These are phyloP conservation scores for Patella ulyssiponensis DNA, from an alignment of 2,888 invertebrate species.

Conservation along the genomic window DNA sequence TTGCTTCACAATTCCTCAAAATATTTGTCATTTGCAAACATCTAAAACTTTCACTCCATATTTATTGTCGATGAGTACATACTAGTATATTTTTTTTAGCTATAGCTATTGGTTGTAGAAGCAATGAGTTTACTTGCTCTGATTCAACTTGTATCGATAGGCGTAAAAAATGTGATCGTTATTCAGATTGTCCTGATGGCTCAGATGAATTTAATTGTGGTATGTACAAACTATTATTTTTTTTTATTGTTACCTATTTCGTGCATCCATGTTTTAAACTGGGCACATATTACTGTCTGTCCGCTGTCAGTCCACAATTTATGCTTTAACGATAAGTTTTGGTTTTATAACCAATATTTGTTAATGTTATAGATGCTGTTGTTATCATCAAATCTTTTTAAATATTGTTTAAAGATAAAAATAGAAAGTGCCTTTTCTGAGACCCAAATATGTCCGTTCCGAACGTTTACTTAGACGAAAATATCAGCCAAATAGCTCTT, in stretches of 20 bases:
- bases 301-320: neutral
- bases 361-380: no score
- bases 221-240: slow-evolving; percentile 66
- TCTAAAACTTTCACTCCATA: no score
- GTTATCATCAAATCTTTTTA: no score
- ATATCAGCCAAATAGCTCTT: no score
- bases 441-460: no score
- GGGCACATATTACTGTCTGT: neutral
- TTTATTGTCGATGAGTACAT: neutral
- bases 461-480: no score
- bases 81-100: neutral
- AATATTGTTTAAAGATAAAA: no score
- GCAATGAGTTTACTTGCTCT: slow-evolving; percentile 67
- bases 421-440: no score
- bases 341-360: no score
- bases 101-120: slow-evolving; percentile 23
- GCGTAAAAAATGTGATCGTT: slow-evolving; percentile 58
- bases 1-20: no score
- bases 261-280: no score
- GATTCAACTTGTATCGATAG: slow-evolving; percentile 70
- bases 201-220: slow-evolving; percentile 80
- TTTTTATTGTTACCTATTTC: neutral
- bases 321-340: neutral
- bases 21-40: no score
- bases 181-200: slow-evolving; percentile 58